These are phyloP conservation scores for Phylloscopus trochiloides DNA, from an alignment of 2,113 vertebrate genomes.

Conservation along the genomic window DNA sequence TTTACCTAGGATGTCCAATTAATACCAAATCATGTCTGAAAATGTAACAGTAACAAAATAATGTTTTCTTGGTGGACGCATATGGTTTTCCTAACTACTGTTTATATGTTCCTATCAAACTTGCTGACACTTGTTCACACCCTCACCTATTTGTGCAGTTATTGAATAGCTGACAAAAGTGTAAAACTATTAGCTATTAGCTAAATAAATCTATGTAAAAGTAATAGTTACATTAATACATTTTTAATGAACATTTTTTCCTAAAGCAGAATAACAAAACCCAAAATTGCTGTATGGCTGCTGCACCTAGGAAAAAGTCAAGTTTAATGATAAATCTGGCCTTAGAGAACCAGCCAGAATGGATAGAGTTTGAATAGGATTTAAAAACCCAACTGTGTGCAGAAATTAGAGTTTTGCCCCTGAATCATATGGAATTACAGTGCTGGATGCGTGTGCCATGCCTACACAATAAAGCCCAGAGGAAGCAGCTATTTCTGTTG, in stretches of 20 bases:
- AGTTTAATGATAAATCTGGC: conserved; percentile 93
- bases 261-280: conserved; percentile 72
- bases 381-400: conserved; percentile 98
- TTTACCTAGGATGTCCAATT: conserved; percentile 55
- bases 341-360: conserved; percentile 88
- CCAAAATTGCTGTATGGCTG: conserved; percentile 76
- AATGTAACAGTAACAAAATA: conserved; percentile 68
- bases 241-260: conserved; percentile 77
- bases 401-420: conserved; percentile 99
- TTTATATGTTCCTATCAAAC: conserved; percentile 72
- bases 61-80: conserved; percentile 70
- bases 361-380: conserved; percentile 95
- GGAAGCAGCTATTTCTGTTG: conserved; percentile 99
- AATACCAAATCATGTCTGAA: conserved; percentile 43
- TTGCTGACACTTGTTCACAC: conserved; percentile 71
- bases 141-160: conserved; percentile 54
- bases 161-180: conserved; percentile 75
- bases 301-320: conserved; percentile 84
- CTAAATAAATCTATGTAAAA: conserved; percentile 72
- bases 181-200: conserved; percentile 74
- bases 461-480: conserved; percentile 99
- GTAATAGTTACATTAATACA: conserved; percentile 79
- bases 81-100: conserved; percentile 70
- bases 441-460: conserved; percentile 93
- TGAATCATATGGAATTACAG: conserved; percentile 99